Evolutionary conservation across 2,888 invertebrate species (phyloP), one percentile per base, ranked within the genome.

Genomic region (Conistra vaccinii): DNA sequence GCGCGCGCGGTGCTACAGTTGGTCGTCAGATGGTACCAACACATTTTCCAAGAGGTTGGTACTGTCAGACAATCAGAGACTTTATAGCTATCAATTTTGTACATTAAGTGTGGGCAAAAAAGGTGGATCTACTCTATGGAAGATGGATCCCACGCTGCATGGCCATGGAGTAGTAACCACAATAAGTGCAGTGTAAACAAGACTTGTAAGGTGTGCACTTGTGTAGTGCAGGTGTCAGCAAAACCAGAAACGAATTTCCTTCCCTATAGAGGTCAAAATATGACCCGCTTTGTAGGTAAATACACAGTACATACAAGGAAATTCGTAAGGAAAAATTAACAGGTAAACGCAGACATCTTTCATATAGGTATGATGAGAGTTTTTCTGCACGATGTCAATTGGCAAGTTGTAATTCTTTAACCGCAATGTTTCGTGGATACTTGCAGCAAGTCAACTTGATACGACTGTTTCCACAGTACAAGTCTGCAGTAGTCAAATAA

Each of bases 271-370:
- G 2, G 9, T 35, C 23, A 39, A 35, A 73, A 29, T 17, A 73
- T 45, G 2, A 12, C 45, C 26, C 12, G 12, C 17, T 17, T 17
- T 26, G 14, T 26, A 68, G 10, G 29, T 70, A 42, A 23, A 23
- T 14, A 29, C 39, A 39, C 6, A 51, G 5, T 20, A 20, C 17
- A 68, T 6, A 48, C 29, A 67, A 67, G 69, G 45, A 78, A 57
- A 29, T 26, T 35, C 29, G 1, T 17, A 23, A 4, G 29, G 51
- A 42, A 76, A 73, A 51, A 32, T 2, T 51, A 9, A 14, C 35
- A n/a, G 35, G 29, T 39, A 35, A 29, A 7, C 12, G 9, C 20
- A 42, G 10, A 51, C 9, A n/a, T 1, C 2, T 77, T 45, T 48
- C 42, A 12, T 42, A 20, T 39, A 39, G 29, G 3, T 26, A 74